A percentile compares a stretch with the other conserved stretches of the same genome.
Evolutionary conservation across 1,140 invertebrate genomes (phyloP).

Genomic region (Brachionus rubens): DNA sequence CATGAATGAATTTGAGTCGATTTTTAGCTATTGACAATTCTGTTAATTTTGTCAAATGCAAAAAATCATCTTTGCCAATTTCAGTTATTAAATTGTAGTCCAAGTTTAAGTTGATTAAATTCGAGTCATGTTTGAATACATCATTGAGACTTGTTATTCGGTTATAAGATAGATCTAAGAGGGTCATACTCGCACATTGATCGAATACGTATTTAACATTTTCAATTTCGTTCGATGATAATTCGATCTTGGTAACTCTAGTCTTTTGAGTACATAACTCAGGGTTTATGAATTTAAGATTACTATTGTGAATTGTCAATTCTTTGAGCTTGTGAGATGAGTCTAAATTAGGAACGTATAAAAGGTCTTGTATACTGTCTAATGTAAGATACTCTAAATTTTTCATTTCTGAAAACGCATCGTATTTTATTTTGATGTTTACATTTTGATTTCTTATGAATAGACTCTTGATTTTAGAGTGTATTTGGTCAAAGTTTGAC

Average conservation of each 20-base stretch:
- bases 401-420: not conserved
- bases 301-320: slow-evolving; percentile 17
- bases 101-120: not conserved
- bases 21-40: slow-evolving; percentile 2
- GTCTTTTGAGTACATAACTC: slow-evolving; percentile 5
- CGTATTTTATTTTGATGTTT: not conserved
- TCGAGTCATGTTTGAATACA: not conserved
- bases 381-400: not conserved
- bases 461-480: not conserved
- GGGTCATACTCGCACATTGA: not conserved
- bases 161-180: slow-evolving; percentile 36
- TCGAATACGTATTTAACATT: slow-evolving; percentile 15
- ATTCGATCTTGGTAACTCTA: not conserved
- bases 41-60: not conserved
- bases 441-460: not conserved
- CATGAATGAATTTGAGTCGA: not conserved
- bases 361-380: not conserved
- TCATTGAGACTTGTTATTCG: not conserved
- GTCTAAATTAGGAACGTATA: not conserved
- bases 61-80: slow-evolving; percentile 21
- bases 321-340: not conserved
- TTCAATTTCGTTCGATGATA: not conserved
- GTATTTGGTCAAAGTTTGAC: not conserved
- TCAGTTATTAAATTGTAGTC: not conserved
- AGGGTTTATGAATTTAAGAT: not conserved